Conservation (phyloP, 2,888 invertebrate species). For the Idaea biselata region DNA sequence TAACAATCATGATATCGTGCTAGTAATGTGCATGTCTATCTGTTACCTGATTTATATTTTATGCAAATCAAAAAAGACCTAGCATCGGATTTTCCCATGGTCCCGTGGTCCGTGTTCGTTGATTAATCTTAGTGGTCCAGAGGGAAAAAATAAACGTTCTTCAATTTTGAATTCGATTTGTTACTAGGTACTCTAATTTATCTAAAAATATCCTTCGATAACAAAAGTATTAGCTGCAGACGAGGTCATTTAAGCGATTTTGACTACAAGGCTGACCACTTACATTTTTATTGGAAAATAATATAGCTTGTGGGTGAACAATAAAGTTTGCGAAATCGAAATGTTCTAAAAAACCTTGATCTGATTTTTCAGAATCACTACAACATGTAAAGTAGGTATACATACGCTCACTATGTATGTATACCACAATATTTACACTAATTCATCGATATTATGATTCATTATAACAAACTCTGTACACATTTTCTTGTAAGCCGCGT, state of each 20-base stretch:
- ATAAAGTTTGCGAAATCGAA: neutral
- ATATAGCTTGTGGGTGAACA: neutral
- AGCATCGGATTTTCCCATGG: no score
- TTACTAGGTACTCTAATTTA: neutral
- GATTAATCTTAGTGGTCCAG: no score
- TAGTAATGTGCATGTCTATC: no score
- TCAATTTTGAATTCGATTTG: neutral
- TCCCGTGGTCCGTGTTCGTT: no score
- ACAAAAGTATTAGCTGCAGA: neutral
- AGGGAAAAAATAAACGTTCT: neutral
- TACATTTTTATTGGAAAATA: neutral
- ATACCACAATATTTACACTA: slow-evolving; percentile 21
- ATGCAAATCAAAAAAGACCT: no score
- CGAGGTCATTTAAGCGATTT: neutral
- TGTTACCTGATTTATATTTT: no score
- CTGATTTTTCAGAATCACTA: slow-evolving; percentile 3
- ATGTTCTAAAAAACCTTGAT: neutral
- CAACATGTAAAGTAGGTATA: neutral
- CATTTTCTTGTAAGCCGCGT: slow-evolving; percentile 14
- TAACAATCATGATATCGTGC: no score
- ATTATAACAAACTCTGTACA: slow-evolving; percentile 12
- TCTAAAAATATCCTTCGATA: neutral
- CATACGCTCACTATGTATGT: neutral
- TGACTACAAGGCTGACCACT: neutral
- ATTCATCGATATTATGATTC: slow-evolving; percentile 20